Evolutionary conservation across 2,797 vertebrate genomes (phyloP).

Genomic region (Australoheros facetus): DNA sequence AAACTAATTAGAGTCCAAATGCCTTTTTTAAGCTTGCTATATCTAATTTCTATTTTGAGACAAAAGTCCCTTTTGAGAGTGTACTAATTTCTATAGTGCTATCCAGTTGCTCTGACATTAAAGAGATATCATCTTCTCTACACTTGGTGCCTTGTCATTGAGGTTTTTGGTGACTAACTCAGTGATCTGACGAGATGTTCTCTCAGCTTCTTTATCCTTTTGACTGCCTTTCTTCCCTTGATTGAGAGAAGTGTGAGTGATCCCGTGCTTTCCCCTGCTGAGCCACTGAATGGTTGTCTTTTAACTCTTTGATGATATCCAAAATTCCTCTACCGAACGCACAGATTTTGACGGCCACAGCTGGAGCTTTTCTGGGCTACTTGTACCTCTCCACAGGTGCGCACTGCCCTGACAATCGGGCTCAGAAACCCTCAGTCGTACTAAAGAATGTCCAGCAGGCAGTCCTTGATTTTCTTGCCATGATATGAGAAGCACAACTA

Average conservation of each 20-base stretch:
- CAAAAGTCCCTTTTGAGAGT: not conserved
- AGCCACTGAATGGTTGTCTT: slow-evolving; percentile 1
- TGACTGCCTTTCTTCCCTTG: not conserved
- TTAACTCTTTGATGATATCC: slow-evolving; percentile 1
- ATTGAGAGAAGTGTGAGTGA: not conserved
- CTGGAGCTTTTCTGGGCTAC: not conserved
- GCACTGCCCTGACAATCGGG: not conserved
- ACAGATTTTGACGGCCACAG: not conserved
- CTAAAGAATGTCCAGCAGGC: not conserved
- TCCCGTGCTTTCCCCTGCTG: not conserved
- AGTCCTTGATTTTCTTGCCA: slow-evolving; percentile 6
- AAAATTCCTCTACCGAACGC: not conserved
- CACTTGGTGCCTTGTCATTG: not conserved
- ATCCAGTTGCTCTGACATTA: not conserved
- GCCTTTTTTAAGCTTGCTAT: not conserved
- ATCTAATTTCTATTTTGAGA: not conserved
- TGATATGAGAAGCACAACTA: not conserved
- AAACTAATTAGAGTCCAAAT: too few species aligned
- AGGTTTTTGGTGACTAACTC: slow-evolving; percentile 2
- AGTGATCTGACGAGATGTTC: not conserved
- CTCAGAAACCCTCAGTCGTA: not conserved
- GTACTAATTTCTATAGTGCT: not conserved
- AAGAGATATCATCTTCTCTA: slow-evolving; percentile 11
- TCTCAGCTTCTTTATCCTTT: not conserved
- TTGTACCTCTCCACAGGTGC: not conserved